Evolutionary conservation across 2,113 vertebrate species (phyloP), one percentile per base, ranked within the genome.

Genomic region (Irena cyanogastra): DNA sequence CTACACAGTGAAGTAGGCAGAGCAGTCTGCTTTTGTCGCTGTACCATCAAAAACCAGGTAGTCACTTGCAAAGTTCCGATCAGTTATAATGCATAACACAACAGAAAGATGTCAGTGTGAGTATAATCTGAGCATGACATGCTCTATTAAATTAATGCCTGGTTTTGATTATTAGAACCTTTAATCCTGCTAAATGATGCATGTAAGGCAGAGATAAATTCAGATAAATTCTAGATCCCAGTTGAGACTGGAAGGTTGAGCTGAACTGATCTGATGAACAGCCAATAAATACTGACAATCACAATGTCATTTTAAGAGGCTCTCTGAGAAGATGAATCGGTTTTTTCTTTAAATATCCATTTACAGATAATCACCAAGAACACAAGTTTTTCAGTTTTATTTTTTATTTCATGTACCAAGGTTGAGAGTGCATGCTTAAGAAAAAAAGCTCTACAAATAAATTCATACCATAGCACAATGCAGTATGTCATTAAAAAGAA

Each of bases 391-490:
- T 97, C 66, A 77, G 31, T 87, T 91, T 91, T 93, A 70, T 61
- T 88, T 94, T 97, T 95, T 72, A 74, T 93, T 89, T 88, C 53
- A 80, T 88, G 44, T 47, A 68, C 69, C 78, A 64, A 87, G 94
- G 76, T 56, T 18, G 19, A 75, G 33, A 89, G 23, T 68, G 31
- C 35, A 49, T 54, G 66, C 70, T 72, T 94, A 95, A 92, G 89
- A 72, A 93, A 64, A 56, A 35, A 94, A 90, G 31, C 30, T 95
- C 60, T 92, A 75, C 53, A 92, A 91, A 94, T 94, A 88, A 68
- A 89, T 89, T 95, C 56, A 54, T 74, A 72, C 81, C 52, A 52
- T 81, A 94, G 52, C 50, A 49, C 3, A 47, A 70, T 86, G 61
- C 31, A 74, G 56, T 71, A 64, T 86, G 71, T 61, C 81, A 85